Conservation (phyloP, 2,113 vertebrate genomes). For the Tylochromis polylepis region DNA sequence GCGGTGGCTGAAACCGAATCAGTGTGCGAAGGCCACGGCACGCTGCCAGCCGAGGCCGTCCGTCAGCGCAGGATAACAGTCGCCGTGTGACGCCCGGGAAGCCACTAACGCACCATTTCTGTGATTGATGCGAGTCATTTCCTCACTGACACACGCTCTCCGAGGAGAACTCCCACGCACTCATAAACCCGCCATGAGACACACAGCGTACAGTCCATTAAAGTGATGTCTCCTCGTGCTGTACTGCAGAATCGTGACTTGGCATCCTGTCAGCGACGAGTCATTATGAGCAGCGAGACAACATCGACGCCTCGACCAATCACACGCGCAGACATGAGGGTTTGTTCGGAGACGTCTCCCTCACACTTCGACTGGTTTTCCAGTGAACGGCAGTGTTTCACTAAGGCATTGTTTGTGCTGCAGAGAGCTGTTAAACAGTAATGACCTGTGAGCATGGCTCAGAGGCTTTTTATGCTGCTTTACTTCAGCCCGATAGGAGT, state of each 20-base stretch:
- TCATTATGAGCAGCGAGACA: background rate
- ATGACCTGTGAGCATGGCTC: background rate
- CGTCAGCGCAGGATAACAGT: background rate
- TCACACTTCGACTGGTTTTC: background rate
- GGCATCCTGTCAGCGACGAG: background rate
- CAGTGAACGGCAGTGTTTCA: background rate
- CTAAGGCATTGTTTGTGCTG: background rate
- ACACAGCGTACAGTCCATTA: background rate
- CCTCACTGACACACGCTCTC: background rate
- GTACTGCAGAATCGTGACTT: constrained; percentile 26
- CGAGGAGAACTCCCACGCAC: constrained; percentile 9
- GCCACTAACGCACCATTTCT: background rate
- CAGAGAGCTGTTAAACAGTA: background rate
- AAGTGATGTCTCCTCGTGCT: background rate
- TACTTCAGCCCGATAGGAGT: background rate
- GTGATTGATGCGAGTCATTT: constrained; percentile 39
- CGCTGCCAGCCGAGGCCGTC: background rate
- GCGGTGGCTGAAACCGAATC: background rate
- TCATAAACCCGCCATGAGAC: background rate
- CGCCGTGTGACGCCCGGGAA: background rate
- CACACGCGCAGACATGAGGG: background rate
- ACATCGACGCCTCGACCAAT: background rate
- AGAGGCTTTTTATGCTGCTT: background rate
- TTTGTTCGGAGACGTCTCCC: background rate
- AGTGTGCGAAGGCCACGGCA: background rate